phyloP scores from a whole-genome alignment of 1,140 invertebrate genomes.

The Halictus rubicundus region DNA sequence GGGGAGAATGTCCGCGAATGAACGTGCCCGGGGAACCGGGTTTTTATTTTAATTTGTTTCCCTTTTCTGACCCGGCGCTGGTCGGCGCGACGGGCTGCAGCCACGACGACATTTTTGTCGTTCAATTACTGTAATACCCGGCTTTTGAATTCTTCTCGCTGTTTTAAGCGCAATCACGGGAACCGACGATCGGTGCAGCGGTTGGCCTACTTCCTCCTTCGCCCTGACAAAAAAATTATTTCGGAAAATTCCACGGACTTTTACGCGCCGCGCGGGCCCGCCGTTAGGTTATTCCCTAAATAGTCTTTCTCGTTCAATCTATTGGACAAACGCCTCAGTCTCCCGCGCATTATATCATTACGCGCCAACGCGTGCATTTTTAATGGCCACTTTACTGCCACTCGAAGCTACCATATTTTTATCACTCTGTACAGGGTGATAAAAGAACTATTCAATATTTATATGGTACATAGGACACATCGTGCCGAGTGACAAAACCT shows the following conservation, averaged over 20 bases:
- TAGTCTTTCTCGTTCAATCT: not conserved
- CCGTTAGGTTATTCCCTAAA: not conserved
- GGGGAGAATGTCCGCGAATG: slow-evolving; percentile 12
- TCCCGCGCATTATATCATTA: not conserved
- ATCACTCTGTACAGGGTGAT: no score
- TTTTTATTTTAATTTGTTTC: slow-evolving; percentile 29
- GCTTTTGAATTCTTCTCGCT: not conserved
- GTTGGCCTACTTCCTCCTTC: not conserved
- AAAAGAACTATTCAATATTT: no score
- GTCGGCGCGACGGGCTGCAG: not conserved
- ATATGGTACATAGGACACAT: no score
- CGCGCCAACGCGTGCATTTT: not conserved
- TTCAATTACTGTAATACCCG: slow-evolving; percentile 12
- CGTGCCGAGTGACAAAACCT: no score
- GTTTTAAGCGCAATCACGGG: slow-evolving; percentile 6
- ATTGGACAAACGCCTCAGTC: not conserved
- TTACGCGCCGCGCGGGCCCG: not conserved
- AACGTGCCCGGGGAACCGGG: slow-evolving; percentile 4
- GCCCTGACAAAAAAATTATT: not conserved
- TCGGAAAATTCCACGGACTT: not conserved
- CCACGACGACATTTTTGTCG: not conserved
- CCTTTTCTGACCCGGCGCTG: not conserved
- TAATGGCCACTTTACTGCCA: not conserved
- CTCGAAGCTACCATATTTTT: not conserved
- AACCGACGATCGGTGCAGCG: not conserved